Evolutionary conservation across 23 tunicate species (phyloP), one percentile per base, ranked within the genome.

Genomic region (Trididemnum nubilum): DNA sequence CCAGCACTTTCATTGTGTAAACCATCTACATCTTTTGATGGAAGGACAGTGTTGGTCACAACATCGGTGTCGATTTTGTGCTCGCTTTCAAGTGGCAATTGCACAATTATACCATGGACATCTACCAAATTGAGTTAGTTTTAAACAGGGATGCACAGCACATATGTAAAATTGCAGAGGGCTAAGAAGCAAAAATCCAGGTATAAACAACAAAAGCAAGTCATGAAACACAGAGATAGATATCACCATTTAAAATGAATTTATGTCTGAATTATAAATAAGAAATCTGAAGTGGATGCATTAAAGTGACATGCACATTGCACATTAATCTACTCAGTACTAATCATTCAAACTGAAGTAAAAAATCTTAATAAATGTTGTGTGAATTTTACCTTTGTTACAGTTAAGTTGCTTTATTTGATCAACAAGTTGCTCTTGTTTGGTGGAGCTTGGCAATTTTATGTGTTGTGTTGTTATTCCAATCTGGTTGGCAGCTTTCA

Each of bases 1-100:
- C 99, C 99, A 5, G 97, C 97, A 75, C 87, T 96, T 34, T 71
- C 64, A 70, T 81, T 65, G 36, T 95, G 87, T 24, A 96, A 67
- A 0, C 99, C 99, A 87, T 96, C 99, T 0, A 96, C 99, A 80
- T 96, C 99, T 61, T 96, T 96, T 24, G 51, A 23, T 73, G 96
- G 97, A 12, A 66, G 38, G 15, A 96, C 85, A 1, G 81, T 35
- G 76, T 92, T 88, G 24, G 88, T 87, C 32, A 82, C 94, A n/a
- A 40, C 38, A 51, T 91, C 88, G 2, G 85, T 82, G 71, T 96
- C 97, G 25, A 91, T 60, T 7, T 78, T 65, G 26, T 86, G 9
- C 1, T 88, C 87, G 32, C 94, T 74, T n/a, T 91, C 97, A 23
- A 96, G 49, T 51, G 99, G 99, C 37, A 96, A 78, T 70, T 96